Base-by-base conservation (phyloP, 2,888 invertebrate genomes). In the Entomobrya multifasciata region DNA sequence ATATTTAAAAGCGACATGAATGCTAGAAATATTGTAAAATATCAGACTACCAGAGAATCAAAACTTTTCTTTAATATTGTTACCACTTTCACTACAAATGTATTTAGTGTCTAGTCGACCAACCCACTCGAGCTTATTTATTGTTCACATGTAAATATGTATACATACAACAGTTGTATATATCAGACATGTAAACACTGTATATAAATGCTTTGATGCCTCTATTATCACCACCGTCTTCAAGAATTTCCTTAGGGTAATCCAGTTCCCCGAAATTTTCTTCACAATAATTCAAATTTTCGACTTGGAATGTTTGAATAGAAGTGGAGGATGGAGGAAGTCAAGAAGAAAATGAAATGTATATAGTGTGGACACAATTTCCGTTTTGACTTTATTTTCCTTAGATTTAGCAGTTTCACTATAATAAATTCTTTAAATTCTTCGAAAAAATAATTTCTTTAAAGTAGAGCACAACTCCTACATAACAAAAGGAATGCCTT, bases 171-270 rank as follows among this genome's bases (percentile, higher is more conserved):
- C n/a, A n/a, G n/a, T n/a, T n/a, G n/a, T n/a, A n/a, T n/a, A n/a
- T n/a, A n/a, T n/a, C n/a, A n/a, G n/a, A n/a, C n/a, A n/a, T n/a
- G n/a, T n/a, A n/a, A n/a, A n/a, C 22, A 15, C 1, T 27, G 27
- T 62, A 62, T n/a, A 62, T 30, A n/a, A n/a, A n/a, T 30, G n/a
- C 30, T 30, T 62, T 62, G n/a, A 13, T n/a, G 30, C 30, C 30
- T 62, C n/a, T n/a, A n/a, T n/a, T 62, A 25, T 49, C 30, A 62
- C 30, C 60, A 62, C 72, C 81, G 47, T 72, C 72, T 72, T 57
- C 55, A 70, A 55, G 70, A 57, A 81, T 81, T 81, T 81, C 81
- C 81, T 81, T 72, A 27, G 70, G 72, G 81, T 81, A 72, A 72
- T 55, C 36, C 47, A 57, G 57, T 52, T 81, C 60, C 44, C 30